phyloP scores from a whole-genome alignment of 2,113 vertebrate genomes.

The Pan troglodytes region NHGRI_mPanTro3-v2.1_pri NC_072401.2:33328501-33329000 shows the following conservation, averaged over 20 bases:
- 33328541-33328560: neutral
- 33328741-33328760: neutral
- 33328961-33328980: neutral
- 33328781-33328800: neutral
- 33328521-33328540: neutral
- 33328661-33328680: neutral
- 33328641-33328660: neutral
- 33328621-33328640: neutral
- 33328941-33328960: slow-evolving; percentile 22
- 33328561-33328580: neutral
- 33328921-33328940: slow-evolving; percentile 34
- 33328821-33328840: neutral
- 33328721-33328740: neutral
- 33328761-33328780: neutral
- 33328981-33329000: slow-evolving; percentile 34
- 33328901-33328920: slow-evolving; percentile 33
- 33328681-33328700: neutral
- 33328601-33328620: neutral
- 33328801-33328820: neutral
- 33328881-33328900: neutral
- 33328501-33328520: neutral
- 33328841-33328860: too few species aligned
- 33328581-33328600: neutral
- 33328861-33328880: neutral
- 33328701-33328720: neutral